Evolutionary conservation across 2,888 invertebrate genomes (phyloP).

Genomic region (Nephrotoma flavescens): DNA sequence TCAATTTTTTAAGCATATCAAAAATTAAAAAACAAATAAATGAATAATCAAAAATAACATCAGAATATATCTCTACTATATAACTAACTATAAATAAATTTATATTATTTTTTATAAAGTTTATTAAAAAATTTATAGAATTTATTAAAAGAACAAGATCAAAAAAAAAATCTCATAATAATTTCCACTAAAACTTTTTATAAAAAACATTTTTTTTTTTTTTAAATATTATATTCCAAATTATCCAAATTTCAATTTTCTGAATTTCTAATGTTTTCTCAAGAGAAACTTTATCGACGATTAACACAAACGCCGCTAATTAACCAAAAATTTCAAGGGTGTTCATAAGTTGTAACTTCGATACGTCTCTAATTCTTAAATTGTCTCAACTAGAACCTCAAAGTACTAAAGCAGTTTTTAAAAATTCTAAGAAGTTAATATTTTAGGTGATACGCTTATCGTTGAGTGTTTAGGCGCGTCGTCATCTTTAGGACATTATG

Average conservation of each 20-base stretch:
- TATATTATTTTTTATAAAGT: neutral
- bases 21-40: neutral
- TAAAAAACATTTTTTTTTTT: neutral
- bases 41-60: neutral
- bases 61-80: neutral
- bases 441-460: too few species aligned
- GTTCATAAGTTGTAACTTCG: neutral
- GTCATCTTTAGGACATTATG: too few species aligned
- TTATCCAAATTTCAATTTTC: neutral
- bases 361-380: too few species aligned
- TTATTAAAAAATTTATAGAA: neutral
- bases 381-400: too few species aligned
- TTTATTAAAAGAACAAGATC: neutral
- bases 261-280: neutral
- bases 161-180: neutral
- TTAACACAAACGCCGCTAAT: neutral
- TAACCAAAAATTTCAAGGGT: neutral
- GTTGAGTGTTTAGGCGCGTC: too few species aligned
- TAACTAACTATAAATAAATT: neutral
- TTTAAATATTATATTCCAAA: neutral
- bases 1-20: neutral
- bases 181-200: neutral
- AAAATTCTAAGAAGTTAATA: too few species aligned
- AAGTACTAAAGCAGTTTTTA: too few species aligned
- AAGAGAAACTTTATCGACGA: neutral